phyloP scores from a whole-genome alignment of 2,888 invertebrate species.

The Morinoia aosen region DNA sequence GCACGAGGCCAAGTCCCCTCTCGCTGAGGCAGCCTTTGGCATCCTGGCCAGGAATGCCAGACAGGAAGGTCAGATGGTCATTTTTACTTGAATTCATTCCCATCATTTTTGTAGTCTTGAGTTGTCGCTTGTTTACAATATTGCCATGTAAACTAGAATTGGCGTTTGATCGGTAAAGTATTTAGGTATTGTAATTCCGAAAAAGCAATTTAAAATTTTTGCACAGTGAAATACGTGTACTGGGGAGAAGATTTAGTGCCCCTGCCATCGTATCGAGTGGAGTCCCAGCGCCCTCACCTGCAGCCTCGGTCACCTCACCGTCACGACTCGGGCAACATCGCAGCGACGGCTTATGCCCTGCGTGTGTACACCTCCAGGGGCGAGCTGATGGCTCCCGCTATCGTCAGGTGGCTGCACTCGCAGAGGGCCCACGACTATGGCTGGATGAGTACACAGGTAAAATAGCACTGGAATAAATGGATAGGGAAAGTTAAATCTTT shows the following conservation, averaged over 20 bases:
- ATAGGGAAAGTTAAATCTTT: background rate
- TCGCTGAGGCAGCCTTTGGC: conserved; percentile 85
- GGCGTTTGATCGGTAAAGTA: too few species aligned
- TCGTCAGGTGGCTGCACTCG: conserved; percentile 91
- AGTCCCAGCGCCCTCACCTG: conserved; percentile 92
- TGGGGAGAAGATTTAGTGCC: conserved; percentile 88
- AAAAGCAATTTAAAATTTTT: too few species aligned
- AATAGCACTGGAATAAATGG: background rate
- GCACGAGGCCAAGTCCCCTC: conserved; percentile 85
- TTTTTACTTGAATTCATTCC: background rate
- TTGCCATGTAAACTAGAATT: background rate
- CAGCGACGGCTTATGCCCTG: conserved; percentile 92
- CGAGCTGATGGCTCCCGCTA: conserved; percentile 83
- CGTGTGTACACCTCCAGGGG: conserved; percentile 89
- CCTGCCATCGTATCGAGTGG: conserved; percentile 85
- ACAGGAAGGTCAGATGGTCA: conserved; percentile 76
- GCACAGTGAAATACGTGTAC: conserved; percentile 78
- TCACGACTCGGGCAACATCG: conserved; percentile 91
- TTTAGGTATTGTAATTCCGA: too few species aligned
- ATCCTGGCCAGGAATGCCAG: conserved; percentile 80
- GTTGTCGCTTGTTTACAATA: background rate
- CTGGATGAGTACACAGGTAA: conserved; percentile 76
- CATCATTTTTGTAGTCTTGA: background rate
- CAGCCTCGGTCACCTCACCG: conserved; percentile 88
- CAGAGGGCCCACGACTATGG: conserved; percentile 89